Evolutionary conservation across 2,888 invertebrate genomes (phyloP).

Genomic region (Diadromus collaris): DNA sequence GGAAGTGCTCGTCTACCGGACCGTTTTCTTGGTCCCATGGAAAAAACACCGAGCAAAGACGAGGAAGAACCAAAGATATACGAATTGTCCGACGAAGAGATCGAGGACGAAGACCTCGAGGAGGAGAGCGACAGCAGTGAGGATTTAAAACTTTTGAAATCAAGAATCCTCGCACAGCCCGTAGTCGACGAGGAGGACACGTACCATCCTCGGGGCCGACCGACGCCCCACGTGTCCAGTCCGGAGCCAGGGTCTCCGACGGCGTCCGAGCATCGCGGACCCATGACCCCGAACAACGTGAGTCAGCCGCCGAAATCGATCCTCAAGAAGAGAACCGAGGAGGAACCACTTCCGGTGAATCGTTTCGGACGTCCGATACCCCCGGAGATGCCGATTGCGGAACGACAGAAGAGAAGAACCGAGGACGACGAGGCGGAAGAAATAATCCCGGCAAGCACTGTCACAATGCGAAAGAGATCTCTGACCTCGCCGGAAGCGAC

Average conservation of each 20-base stretch:
- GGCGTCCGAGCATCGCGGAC: slow-evolving; percentile 57
- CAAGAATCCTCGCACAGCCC: slow-evolving; percentile 74
- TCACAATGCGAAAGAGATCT: slow-evolving; percentile 74
- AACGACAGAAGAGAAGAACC: slow-evolving; percentile 49
- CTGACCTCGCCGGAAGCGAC: slow-evolving; percentile 69
- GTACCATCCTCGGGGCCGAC: slow-evolving; percentile 74
- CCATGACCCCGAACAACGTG: slow-evolving; percentile 80
- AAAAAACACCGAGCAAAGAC: slow-evolving; percentile 45
- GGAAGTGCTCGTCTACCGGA: neutral
- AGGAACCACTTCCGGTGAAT: slow-evolving; percentile 70
- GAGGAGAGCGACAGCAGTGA: slow-evolving; percentile 74
- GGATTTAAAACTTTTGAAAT: slow-evolving; percentile 73
- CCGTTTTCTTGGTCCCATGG: slow-evolving; percentile 27
- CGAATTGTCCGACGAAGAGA: slow-evolving; percentile 48
- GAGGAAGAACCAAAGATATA: slow-evolving; percentile 21
- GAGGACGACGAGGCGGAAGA: slow-evolving; percentile 18
- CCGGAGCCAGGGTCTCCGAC: slow-evolving; percentile 56
- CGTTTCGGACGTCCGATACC: slow-evolving; percentile 75
- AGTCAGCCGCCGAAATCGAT: slow-evolving; percentile 86
- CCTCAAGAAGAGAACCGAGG: slow-evolving; percentile 83
- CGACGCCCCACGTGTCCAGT: slow-evolving; percentile 65
- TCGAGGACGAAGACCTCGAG: slow-evolving; percentile 59
- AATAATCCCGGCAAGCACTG: slow-evolving; percentile 67
- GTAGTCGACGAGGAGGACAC: slow-evolving; percentile 76
- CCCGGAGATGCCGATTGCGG: slow-evolving; percentile 74